Evolutionary conservation across 2,888 invertebrate genomes (phyloP).

Genomic region (Eristalis intricaria): DNA sequence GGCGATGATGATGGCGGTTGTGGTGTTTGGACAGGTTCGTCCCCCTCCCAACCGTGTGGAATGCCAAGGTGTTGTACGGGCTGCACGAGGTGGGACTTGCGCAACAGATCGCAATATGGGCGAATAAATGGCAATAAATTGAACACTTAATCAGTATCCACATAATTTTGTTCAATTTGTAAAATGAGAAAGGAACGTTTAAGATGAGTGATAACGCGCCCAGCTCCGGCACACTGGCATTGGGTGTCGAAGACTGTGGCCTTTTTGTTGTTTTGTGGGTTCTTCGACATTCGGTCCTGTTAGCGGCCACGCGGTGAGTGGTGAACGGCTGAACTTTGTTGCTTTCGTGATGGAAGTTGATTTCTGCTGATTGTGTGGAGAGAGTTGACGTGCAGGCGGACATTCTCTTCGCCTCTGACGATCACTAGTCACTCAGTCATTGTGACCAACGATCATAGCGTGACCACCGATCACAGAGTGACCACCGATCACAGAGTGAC

Average conservation of each 20-base stretch:
- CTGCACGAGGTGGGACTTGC: slow-evolving; percentile 9
- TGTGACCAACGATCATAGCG: neutral
- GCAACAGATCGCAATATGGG: slow-evolving; percentile 65
- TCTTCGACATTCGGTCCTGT: neutral
- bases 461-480: neutral
- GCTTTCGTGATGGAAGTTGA: neutral
- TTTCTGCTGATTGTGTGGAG: neutral
- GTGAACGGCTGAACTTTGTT: slow-evolving; percentile 51
- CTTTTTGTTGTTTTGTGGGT: slow-evolving; percentile 1
- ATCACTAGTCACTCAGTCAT: neutral
- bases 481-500: neutral
- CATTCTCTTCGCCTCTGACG: neutral
- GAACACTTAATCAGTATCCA: slow-evolving; percentile 82
- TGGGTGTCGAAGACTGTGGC: neutral
- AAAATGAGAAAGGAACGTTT: slow-evolving; percentile 81
- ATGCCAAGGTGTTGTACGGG: slow-evolving; percentile 56
- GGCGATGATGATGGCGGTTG: neutral
- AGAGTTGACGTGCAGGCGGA: neutral
- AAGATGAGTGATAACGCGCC: slow-evolving; percentile 78
- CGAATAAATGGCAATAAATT: slow-evolving; percentile 74
- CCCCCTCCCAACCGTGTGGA: slow-evolving; percentile 11
- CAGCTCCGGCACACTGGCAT: slow-evolving; percentile 14
- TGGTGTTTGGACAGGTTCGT: slow-evolving; percentile 11
- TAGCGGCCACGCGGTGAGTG: neutral
- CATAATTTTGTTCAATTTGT: slow-evolving; percentile 83